A percentile compares a stretch with the other conserved stretches of the same genome.
Conservation (phyloP, 2,888 invertebrate genomes). For the Gymnoscelis rufifasciata region DNA sequence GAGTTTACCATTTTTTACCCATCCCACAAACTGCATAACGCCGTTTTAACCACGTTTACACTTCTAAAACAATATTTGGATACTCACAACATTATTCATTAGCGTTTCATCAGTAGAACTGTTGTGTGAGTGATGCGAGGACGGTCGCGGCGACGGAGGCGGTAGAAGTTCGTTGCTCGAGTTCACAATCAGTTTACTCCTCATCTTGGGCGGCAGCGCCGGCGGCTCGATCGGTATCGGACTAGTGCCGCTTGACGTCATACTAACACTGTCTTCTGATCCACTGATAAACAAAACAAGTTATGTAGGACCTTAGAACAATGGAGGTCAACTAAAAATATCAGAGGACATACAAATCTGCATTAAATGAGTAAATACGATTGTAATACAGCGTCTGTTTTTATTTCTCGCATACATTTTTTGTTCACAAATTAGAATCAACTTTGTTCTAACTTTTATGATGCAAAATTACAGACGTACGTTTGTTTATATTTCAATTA, state of each 20-base stretch:
- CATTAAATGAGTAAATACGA: not conserved
- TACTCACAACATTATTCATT: constrained; percentile 61
- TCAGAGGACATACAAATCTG: not conserved
- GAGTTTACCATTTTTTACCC: too few relatives aligned
- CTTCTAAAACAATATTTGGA: too few relatives aligned
- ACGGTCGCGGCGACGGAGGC: constrained; percentile 68
- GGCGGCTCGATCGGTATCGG: constrained; percentile 73
- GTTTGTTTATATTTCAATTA: too few relatives aligned
- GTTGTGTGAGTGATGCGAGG: constrained; percentile 65
- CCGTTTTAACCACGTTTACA: too few relatives aligned
- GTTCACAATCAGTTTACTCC: constrained; percentile 61
- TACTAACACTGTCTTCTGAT: constrained; percentile 68
- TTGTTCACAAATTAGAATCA: not conserved
- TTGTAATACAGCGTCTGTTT: not conserved
- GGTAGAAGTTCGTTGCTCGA: constrained; percentile 67
- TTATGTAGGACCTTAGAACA: too few relatives aligned
- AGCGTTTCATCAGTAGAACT: constrained; percentile 62
- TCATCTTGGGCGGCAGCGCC: constrained; percentile 79
- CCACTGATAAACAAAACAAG: constrained; percentile 43
- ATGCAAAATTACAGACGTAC: too few relatives aligned
- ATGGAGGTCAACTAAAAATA: constrained; percentile 2
- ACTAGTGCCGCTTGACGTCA: constrained; percentile 68
- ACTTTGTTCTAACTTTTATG: constrained; percentile 2
- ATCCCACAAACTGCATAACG: too few relatives aligned
- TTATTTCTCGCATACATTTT: not conserved